Conservation (phyloP, 2,797 vertebrate genomes). For the Linurgus olivaceus region DNA sequence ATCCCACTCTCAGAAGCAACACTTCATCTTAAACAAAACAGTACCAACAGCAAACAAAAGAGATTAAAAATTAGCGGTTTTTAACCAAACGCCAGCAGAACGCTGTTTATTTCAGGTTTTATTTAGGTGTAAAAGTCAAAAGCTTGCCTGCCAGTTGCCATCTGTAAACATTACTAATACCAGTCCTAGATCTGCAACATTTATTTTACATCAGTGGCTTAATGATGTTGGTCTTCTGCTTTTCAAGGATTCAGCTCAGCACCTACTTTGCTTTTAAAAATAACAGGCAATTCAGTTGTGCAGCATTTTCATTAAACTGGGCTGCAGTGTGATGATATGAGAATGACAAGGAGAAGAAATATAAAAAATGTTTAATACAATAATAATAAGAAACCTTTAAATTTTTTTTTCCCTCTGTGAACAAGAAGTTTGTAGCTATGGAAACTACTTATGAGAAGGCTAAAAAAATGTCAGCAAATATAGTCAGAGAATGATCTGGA, state of each 20-base stretch:
- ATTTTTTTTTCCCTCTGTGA: not conserved
- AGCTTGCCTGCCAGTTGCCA: not conserved
- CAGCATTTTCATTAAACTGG: slow-evolving; percentile 17
- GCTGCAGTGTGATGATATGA: not conserved
- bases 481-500: slow-evolving; percentile 13
- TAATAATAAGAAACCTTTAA: slow-evolving; percentile 35
- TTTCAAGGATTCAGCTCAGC: slow-evolving; percentile 38
- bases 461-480: slow-evolving; percentile 23
- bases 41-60: not conserved
- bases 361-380: slow-evolving; percentile 20
- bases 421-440: slow-evolving; percentile 60
- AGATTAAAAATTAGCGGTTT: not conserved
- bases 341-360: slow-evolving; percentile 19
- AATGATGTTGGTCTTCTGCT: slow-evolving; percentile 14
- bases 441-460: slow-evolving; percentile 57
- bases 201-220: not conserved
- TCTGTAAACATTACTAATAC: slow-evolving; percentile 4
- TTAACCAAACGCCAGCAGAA: not conserved
- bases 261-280: not conserved
- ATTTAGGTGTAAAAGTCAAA: slow-evolving; percentile 33
- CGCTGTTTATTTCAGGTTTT: not conserved
- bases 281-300: not conserved
- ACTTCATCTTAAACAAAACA: not conserved
- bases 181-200: not conserved
- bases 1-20: not conserved